Conservation (phyloP, 2,797 vertebrate species). For the Pangasius macronema region DNA sequence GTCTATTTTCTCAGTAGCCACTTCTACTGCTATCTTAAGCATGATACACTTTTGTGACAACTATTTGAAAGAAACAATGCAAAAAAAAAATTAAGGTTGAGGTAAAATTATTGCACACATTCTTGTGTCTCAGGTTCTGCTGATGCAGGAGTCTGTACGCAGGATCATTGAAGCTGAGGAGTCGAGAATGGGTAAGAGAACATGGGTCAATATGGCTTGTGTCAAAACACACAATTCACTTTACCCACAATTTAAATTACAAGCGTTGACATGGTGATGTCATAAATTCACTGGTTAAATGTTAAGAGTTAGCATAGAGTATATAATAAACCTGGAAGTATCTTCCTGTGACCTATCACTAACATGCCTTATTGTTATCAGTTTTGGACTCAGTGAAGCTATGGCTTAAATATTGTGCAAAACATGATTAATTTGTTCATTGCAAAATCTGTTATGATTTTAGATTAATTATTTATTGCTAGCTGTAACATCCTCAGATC, state of each 20-base stretch:
- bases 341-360: background rate
- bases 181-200: slow-evolving; percentile 89
- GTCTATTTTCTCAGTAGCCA: background rate
- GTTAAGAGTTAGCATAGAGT: background rate
- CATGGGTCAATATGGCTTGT: background rate
- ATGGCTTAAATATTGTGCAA: background rate
- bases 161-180: slow-evolving; percentile 96
- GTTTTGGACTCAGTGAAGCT: background rate
- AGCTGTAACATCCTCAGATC: background rate
- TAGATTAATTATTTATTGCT: background rate
- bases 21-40: background rate
- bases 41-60: background rate
- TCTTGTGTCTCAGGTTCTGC: slow-evolving; percentile 79
- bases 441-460: background rate
- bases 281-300: background rate
- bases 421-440: background rate
- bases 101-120: background rate
- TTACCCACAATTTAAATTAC: background rate
- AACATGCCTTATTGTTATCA: background rate
- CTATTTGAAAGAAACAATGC: background rate
- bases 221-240: background rate
- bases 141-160: slow-evolving; percentile 98
- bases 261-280: background rate
- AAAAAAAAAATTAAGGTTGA: background rate
- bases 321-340: background rate